These are phyloP conservation scores for Thysanoteuthis rhombus DNA, from an alignment of 2,888 invertebrate species.

Conservation along the genomic window DNA sequence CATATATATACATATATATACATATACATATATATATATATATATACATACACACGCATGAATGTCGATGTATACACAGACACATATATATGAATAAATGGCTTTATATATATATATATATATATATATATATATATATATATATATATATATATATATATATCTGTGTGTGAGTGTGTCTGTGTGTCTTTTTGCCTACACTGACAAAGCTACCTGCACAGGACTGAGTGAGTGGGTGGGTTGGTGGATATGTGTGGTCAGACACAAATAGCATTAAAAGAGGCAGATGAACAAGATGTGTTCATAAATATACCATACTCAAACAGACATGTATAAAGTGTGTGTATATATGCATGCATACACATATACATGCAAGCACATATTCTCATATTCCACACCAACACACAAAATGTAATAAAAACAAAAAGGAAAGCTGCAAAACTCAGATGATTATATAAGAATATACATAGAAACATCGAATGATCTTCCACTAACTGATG, in stretches of 20 bases:
- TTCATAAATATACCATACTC: too few species aligned
- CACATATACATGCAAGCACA: too few species aligned
- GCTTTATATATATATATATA: background rate
- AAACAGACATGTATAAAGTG: too few species aligned
- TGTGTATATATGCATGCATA: too few species aligned
- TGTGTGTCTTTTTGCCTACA: background rate
- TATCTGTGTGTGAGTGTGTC: too few species aligned
- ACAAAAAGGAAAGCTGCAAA: too few species aligned
- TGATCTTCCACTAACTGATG: too few species aligned
- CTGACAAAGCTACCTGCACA: background rate
- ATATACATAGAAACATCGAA: too few species aligned
- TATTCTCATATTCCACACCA: background rate
- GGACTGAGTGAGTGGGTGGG: background rate
- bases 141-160: background rate
- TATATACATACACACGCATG: too few species aligned
- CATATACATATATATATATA: background rate
- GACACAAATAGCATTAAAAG: background rate
- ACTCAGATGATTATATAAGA: too few species aligned
- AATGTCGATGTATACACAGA: too few species aligned
- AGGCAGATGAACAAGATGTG: background rate
- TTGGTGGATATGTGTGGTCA: background rate
- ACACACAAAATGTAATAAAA: background rate
- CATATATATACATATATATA: background rate
- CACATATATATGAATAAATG: too few species aligned
- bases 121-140: background rate